Base-by-base conservation (phyloP, 1,140 invertebrate species). In the Plodia interpunctella region DNA sequence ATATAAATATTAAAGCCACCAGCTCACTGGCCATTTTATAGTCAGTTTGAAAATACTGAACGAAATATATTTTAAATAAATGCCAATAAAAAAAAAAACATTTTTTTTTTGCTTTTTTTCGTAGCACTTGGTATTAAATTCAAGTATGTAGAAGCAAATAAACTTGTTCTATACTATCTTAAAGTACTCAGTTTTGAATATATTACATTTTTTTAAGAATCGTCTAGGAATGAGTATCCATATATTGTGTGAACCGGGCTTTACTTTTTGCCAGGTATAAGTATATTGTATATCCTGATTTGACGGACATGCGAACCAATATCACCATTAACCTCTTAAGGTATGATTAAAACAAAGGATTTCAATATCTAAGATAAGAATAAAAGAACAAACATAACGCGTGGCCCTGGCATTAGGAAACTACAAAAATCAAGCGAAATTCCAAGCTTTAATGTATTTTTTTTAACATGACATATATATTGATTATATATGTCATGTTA, bases 231-330 rank as follows among this genome's bases (percentile, higher is more conserved):
- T n/a, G n/a, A n/a, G n/a, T n/a, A n/a, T n/a, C n/a, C n/a, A n/a
- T n/a, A n/a, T n/a, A n/a, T n/a, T n/a, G 30, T 32, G 30, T 32
- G 30, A 51, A 20, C 18, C 13, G 9, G 20, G 2, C 18, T 5
- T 53, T 53, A 21, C 0, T 53, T 53, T 13, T 21, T n/a, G n/a
- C n/a, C n/a, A n/a, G n/a, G 18, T 51, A 18, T 11, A 51, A 51
- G 17, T 25, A n/a, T n/a, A 25, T 25, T 25, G 19, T 25, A 25
- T 53, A 53, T 21, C 21, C 51, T 53, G 11, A 2, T 25, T 53
- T 53, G 51, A 53, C 17, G 11, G 20, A 53, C 51, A 20, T 53
- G 51, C n/a, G 51, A 53, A 53, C 19, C 21, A 11, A 18, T 13
- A 25, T 53, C 5, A 25, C 20, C n/a, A 53, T 53, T 51, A 51